These are phyloP conservation scores for Cataglyphis albicans DNA, from an alignment of 2,888 invertebrate species.

Conservation along the genomic window DNA sequence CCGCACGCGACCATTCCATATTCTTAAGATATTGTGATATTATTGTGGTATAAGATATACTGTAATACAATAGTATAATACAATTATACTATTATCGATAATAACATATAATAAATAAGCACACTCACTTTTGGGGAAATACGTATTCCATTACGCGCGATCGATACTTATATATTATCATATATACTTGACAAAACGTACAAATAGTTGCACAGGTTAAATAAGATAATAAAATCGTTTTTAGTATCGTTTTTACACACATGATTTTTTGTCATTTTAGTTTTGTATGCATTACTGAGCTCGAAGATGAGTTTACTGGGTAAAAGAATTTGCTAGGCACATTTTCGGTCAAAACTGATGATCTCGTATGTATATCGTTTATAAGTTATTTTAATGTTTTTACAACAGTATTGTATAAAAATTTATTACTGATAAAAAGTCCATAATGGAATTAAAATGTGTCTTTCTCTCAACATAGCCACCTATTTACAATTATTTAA, in stretches of 20 bases:
- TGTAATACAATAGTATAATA: not conserved
- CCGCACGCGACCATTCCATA: conserved; percentile 61
- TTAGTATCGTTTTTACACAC: not conserved
- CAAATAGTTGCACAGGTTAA: conserved; percentile 29
- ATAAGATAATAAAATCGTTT: conserved; percentile 7
- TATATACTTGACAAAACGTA: conserved; percentile 44
- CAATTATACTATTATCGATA: conserved; percentile 13
- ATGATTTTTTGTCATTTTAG: conserved; percentile 10
- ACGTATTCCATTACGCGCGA: conserved; percentile 50
- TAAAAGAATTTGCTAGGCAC: not conserved
- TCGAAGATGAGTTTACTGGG: not conserved
- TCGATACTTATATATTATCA: conserved; percentile 39
- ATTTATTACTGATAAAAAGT: conserved; percentile 12
- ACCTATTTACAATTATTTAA: not conserved
- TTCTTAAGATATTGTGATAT: conserved; percentile 60
- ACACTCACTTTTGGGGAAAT: conserved; percentile 26
- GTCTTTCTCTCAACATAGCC: not conserved
- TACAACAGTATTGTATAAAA: conserved; percentile 46
- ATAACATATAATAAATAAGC: conserved; percentile 26
- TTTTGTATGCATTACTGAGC: not conserved
- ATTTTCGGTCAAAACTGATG: not conserved
- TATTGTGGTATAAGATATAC: not conserved
- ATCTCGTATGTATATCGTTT: conserved; percentile 24
- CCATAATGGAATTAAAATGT: not conserved
- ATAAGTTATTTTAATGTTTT: conserved; percentile 31